Base-by-base conservation (phyloP, 2,113 vertebrate genomes). In the Peromyscus leucopus region DNA sequence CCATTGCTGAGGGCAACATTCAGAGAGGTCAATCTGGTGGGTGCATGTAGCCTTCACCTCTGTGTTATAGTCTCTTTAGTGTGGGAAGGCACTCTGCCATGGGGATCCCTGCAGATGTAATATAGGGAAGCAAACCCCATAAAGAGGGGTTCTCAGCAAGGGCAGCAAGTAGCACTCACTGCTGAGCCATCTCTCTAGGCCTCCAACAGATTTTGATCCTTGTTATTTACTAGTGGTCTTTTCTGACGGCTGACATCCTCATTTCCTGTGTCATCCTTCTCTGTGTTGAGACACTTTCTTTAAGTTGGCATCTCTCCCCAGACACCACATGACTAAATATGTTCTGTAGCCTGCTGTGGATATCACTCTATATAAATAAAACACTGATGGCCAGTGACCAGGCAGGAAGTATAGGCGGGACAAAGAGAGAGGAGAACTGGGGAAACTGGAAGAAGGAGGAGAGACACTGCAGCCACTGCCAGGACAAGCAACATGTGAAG, bases 211-310 rank as follows among this genome's bases (percentile, higher is more conserved):
- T 48, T 78, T 48, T 90, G 36, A 74, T 78, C 7, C 16, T 63
- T 76, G 11, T 72, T 92, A 19, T n/a, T 79, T 76, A 59, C 31
- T 89, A 15, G 51, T 51, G 84, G 5, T 95, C 80, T 92, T 95
- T 71, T 42, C 42, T 9, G 0, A 42, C 16, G 0, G 55, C 57
- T 83, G 85, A n/a, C 75, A 72, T 22, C 13, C 55, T 10, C 1
- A 33, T 95, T 3, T 24, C 46, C 74, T 89, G 5, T 12, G 51
- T 89, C 48, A 78, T 46, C 51, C 4, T 82, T 96, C 31, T 48
- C 84, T 55, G 26, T 36, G 46, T 69, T 87, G 33, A 39, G 33
- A 71, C 11, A 46, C 84, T 65, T 83, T 61, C 11, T n/a, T 65
- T 89, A 55, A 91, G 11, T 51, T 76, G 5, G 65, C 26, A 72